Percentiles rank a stretch among this genome's conserved stretches.
Evolutionary conservation across 2,113 vertebrate genomes (phyloP).

Genomic region (Vombatus ursinus): DNA sequence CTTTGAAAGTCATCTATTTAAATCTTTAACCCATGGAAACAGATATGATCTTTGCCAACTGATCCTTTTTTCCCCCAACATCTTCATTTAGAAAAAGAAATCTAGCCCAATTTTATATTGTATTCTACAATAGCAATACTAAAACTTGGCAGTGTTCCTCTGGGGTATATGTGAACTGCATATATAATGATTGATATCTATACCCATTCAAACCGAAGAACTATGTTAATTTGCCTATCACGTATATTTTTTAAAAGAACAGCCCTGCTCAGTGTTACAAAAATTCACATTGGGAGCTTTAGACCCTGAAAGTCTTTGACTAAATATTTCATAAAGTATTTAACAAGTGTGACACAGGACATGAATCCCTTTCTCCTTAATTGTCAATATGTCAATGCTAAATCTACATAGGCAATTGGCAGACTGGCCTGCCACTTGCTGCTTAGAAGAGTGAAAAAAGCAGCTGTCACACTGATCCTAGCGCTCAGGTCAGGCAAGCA

Average conservation of each 20-base stretch:
- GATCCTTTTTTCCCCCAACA: neutral
- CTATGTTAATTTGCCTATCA: constrained; percentile 56
- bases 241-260: constrained; percentile 55
- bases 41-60: neutral
- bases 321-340: constrained; percentile 76
- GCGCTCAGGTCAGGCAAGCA: constrained; percentile 73
- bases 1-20: constrained; percentile 28
- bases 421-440: constrained; percentile 75
- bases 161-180: constrained; percentile 42
- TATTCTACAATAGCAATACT: constrained; percentile 15
- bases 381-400: constrained; percentile 76
- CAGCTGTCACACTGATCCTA: constrained; percentile 78
- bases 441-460: constrained; percentile 58
- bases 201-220: constrained; percentile 44
- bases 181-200: constrained; percentile 56
- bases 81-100: constrained; percentile 57
- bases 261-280: constrained; percentile 44
- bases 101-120: constrained; percentile 30
- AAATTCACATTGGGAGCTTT: constrained; percentile 24
- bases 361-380: constrained; percentile 78
- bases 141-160: constrained; percentile 57
- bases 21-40: constrained; percentile 35
- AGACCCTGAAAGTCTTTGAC: constrained; percentile 48
- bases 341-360: constrained; percentile 50
- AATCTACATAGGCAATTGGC: constrained; percentile 66